These are phyloP conservation scores for Cetonia aurata DNA, from an alignment of 2,888 invertebrate genomes.

Conservation along the genomic window DNA sequence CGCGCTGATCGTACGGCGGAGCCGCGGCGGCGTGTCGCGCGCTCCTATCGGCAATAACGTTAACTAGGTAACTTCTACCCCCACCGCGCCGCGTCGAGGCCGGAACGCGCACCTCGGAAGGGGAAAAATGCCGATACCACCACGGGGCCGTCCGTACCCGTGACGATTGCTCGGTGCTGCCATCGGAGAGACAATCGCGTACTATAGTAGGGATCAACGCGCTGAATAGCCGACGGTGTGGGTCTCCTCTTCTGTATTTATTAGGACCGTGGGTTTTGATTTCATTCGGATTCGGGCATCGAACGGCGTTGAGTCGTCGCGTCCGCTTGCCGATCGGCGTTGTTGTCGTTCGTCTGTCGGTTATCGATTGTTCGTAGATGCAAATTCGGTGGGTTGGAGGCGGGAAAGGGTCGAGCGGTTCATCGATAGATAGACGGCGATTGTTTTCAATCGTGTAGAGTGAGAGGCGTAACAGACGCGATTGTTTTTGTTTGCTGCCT, in stretches of 20 bases:
- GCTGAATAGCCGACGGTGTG: slow-evolving; percentile 37
- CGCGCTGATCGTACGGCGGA: slow-evolving; percentile 40
- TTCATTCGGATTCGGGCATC: slow-evolving; percentile 16
- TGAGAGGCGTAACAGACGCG: slow-evolving; percentile 5
- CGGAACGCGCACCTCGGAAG: neutral
- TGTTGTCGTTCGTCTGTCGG: slow-evolving; percentile 14
- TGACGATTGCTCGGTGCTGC: slow-evolving; percentile 58
- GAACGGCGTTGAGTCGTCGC: neutral
- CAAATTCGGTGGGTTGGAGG: slow-evolving; percentile 16
- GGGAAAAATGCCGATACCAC: slow-evolving; percentile 34
- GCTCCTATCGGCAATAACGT: slow-evolving; percentile 46
- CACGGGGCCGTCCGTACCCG: slow-evolving; percentile 44
- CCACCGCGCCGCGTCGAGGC: slow-evolving; percentile 26
- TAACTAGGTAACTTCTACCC: slow-evolving; percentile 45
- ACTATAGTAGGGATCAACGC: slow-evolving; percentile 37
- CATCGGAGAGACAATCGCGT: slow-evolving; percentile 53
- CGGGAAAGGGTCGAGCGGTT: neutral
- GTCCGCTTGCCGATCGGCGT: neutral
- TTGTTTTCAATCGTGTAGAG: slow-evolving; percentile 23
- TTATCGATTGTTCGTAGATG: slow-evolving; percentile 28
- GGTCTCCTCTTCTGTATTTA: slow-evolving; percentile 52
- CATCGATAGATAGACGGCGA: neutral
- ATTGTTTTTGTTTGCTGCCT: neutral
- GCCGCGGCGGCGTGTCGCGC: slow-evolving; percentile 14
- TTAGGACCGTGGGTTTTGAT: slow-evolving; percentile 27